Evolutionary conservation across 2,888 invertebrate species (phyloP).

Genomic region (Saturnia japonica): DNA sequence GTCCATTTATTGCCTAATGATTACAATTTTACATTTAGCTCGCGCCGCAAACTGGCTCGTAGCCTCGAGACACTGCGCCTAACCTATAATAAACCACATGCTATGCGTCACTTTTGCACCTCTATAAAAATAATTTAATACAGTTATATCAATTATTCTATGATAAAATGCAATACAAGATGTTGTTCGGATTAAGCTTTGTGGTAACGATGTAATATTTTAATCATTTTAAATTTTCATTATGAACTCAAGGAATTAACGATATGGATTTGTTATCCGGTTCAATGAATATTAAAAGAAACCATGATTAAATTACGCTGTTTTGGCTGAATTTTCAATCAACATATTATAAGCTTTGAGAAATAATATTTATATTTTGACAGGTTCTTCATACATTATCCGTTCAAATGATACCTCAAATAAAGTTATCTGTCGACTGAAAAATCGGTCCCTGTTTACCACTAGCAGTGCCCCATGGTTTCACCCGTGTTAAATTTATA

Average conservation of each 20-base stretch:
- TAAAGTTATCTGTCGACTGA: no score
- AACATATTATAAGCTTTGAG: no score
- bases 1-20: slow-evolving; percentile 52
- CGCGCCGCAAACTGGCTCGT: slow-evolving; percentile 39
- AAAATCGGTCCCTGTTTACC: no score
- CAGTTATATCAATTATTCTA: slow-evolving; percentile 11
- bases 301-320: not conserved
- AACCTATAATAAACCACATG: slow-evolving; percentile 23
- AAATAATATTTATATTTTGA: no score
- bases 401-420: no score
- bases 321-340: no score
- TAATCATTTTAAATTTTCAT: not conserved
- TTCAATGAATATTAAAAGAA: not conserved
- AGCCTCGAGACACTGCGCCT: slow-evolving; percentile 33
- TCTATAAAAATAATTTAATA: slow-evolving; percentile 15
- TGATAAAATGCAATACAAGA: slow-evolving; percentile 4
- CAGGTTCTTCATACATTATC: no score
- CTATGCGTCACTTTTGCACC: slow-evolving; percentile 21
- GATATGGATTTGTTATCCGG: not conserved
- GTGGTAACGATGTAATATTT: not conserved
- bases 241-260: not conserved
- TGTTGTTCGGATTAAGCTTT: not conserved
- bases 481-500: no score
- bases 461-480: no score
- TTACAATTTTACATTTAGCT: slow-evolving; percentile 39